Evolutionary conservation across 2,113 vertebrate genomes (phyloP).

Genomic region (Silurus meridionalis): DNA sequence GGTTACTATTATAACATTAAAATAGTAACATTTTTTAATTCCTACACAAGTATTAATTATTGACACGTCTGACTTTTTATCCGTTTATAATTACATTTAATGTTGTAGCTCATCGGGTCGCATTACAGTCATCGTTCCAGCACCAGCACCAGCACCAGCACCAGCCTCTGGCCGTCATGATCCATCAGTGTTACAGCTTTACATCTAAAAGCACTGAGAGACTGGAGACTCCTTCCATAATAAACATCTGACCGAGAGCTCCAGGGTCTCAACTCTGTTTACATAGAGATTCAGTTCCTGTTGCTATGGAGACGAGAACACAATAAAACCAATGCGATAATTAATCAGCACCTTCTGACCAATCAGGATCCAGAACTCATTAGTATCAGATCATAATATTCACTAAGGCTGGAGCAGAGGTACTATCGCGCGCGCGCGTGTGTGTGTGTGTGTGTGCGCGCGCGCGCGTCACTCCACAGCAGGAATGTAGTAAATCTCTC

Average conservation of each 20-base stretch:
- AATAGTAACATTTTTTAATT: background rate
- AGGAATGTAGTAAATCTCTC: slow-evolving; percentile 56
- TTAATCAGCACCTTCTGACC: background rate
- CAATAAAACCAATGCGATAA: background rate
- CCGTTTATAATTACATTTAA: background rate
- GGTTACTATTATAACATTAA: background rate
- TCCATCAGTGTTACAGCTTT: background rate
- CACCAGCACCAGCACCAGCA: too few relatives aligned
- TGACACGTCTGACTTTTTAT: background rate
- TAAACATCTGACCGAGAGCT: background rate
- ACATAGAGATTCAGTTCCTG: background rate
- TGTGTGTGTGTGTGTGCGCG: slow-evolving; percentile 22
- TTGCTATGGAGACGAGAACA: background rate
- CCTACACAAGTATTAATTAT: background rate
- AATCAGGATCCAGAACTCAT: background rate
- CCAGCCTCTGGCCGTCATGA: too few relatives aligned
- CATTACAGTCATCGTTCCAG: background rate
- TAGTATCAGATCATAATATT: background rate
- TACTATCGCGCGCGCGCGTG: background rate
- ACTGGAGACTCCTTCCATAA: background rate
- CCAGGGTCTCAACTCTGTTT: background rate
- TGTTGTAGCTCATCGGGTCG: background rate
- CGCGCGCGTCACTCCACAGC: slow-evolving; percentile 24
- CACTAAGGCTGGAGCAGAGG: background rate
- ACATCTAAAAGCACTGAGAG: background rate